phyloP scores from a whole-genome alignment of 2,797 vertebrate species.

The Cuniculus paca region DNA sequence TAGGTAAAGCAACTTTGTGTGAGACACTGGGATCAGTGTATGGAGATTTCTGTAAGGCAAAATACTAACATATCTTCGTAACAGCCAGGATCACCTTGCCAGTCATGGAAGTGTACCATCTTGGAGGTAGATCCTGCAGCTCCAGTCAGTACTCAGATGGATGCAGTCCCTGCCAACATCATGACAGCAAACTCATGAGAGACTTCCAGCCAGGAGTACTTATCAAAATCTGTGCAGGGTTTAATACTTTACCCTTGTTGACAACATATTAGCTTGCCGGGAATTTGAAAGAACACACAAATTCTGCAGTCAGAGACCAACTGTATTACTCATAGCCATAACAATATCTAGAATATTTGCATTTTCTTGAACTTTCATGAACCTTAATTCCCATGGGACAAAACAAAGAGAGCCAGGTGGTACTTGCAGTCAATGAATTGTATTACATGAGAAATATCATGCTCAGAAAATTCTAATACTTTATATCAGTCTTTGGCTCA shows the following conservation, averaged over 20 bases:
- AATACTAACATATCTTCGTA: neutral
- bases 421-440: neutral
- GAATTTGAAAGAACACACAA: neutral
- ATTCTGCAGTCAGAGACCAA: neutral
- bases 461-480: neutral
- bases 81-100: neutral
- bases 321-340: neutral
- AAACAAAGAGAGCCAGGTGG: neutral
- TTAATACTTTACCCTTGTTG: neutral
- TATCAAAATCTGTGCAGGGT: neutral
- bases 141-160: neutral
- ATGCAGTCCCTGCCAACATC: neutral
- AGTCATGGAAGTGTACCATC: neutral
- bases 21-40: neutral
- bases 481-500: neutral
- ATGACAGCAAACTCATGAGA: neutral
- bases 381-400: neutral
- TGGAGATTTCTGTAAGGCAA: neutral
- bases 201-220: neutral
- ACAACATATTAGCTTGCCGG: neutral
- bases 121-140: too few species aligned
- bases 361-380: neutral
- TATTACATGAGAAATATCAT: neutral
- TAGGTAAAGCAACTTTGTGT: neutral
- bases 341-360: neutral